These are phyloP conservation scores for Acropternis orthonyx DNA, from an alignment of 2,797 vertebrate species.

Conservation along the genomic window DNA sequence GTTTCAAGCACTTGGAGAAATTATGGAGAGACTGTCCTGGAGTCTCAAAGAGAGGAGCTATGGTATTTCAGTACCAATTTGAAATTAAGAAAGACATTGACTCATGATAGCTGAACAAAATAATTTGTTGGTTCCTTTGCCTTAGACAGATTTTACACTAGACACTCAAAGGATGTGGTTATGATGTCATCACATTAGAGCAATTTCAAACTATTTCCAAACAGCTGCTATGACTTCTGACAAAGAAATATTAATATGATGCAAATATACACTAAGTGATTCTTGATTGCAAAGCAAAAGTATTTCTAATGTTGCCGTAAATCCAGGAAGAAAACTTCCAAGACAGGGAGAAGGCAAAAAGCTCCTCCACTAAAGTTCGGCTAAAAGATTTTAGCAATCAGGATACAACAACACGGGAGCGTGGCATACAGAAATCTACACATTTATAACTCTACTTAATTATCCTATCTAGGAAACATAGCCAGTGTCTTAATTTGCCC, in stretches of 20 bases:
- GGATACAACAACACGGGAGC: too few species aligned
- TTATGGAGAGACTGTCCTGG: neutral
- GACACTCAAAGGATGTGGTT: neutral
- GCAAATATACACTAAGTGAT: neutral
- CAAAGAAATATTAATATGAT: neutral
- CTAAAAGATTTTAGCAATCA: too few species aligned
- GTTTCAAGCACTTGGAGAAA: neutral
- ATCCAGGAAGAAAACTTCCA: too few species aligned
- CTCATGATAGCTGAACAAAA: neutral
- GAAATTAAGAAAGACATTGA: neutral
- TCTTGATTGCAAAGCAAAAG: neutral
- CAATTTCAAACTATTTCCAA: neutral
- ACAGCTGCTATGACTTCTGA: neutral
- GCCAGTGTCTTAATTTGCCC: too few species aligned
- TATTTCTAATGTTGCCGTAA: too few species aligned
- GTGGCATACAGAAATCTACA: too few species aligned
- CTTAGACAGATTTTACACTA: neutral
- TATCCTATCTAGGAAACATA: too few species aligned
- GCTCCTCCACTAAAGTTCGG: too few species aligned
- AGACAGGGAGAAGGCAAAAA: too few species aligned
- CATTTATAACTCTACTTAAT: too few species aligned
- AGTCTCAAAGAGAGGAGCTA: neutral
- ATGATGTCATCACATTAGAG: neutral
- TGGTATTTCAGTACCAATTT: neutral
- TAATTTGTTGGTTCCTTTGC: neutral